A percentile compares a stretch with the other conserved stretches of the same genome.
These are phyloP conservation scores for Isichthys henryi DNA, from an alignment of 2,113 vertebrate species.

Conservation along the genomic window DNA sequence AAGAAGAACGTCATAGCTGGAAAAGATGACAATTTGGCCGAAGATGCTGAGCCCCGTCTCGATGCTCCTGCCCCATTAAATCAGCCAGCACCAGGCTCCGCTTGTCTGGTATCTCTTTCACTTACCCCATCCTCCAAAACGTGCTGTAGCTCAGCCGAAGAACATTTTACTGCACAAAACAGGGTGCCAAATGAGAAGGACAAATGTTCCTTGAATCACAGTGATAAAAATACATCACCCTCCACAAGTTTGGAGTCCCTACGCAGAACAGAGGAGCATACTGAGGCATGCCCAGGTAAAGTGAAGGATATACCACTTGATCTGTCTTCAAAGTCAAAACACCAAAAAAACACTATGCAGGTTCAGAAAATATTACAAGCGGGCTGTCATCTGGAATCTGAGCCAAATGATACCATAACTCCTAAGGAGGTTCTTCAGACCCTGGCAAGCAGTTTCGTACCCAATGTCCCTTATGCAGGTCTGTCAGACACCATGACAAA, in stretches of 20 bases:
- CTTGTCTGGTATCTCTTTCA: conserved; percentile 63
- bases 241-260: conserved; percentile 74
- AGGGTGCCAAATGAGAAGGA: conserved; percentile 69
- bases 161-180: conserved; percentile 55
- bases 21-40: conserved; percentile 49
- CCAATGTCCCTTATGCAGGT: conserved; percentile 67
- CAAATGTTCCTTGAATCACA: conserved; percentile 48
- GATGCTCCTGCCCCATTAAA: conserved; percentile 54
- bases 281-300: conserved; percentile 64
- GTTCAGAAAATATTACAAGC: conserved; percentile 62
- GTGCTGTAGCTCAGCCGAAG: conserved; percentile 60
- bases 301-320: conserved; percentile 86
- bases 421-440: conserved; percentile 47
- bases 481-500: conserved; percentile 85
- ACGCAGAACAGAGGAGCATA: conserved; percentile 72
- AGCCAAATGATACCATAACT: conserved; percentile 66
- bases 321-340: conserved; percentile 91
- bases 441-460: conserved; percentile 50
- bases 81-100: conserved; percentile 55
- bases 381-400: conserved; percentile 71
- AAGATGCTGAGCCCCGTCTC: conserved; percentile 51
- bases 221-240: conserved; percentile 58
- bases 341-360: conserved; percentile 75
- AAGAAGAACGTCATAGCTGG: conserved; percentile 51
- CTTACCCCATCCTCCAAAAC: conserved; percentile 61